Base-by-base conservation (phyloP, 2,888 invertebrate species). In the Macaria notata region DNA sequence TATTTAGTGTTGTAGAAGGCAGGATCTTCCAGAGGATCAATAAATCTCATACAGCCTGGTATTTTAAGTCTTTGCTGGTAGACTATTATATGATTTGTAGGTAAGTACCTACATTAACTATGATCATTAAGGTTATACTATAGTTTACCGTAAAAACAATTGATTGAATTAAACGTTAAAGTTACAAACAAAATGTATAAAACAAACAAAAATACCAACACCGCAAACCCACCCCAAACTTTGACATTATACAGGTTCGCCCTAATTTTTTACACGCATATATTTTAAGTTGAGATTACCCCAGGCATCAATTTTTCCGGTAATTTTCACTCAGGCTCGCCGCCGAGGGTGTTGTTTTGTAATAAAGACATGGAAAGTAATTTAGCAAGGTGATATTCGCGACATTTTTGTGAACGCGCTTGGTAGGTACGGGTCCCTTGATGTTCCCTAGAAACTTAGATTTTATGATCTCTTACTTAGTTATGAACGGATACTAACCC, bases 341-440 rank as follows among this genome's bases (percentile, higher is more conserved):
- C 57, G 47, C 45, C 61, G 49, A 53, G 67, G 65, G 75, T 56
- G 53, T 62, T 62, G 63, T 71, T 64, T 66, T 52, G 64, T 59
- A 48, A 41, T 36, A 51, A 56, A 59, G 56, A 49, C 59, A 54
- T 60, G 57, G 61, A 68, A 64, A 66, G 68, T 66, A 68, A 68
- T 68, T 50, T 63, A 59, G 56, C 38, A 61, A 62, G 64, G 59
- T 68, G 62, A 50, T 48, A 46, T 9, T 49, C 31, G 31, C 36
- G 49, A 59, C 54, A 57, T 68, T 64, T 61, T 50, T 42, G 38
- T 50, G 47, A n/a, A 8, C 44, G 44, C 44, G 39, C 43, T 59
- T 2, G 33, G 4, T 54, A 54, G 33, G 4, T 54, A 54, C 50
- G 9, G 3, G 9, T 51, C 59, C 54, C 59, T 41, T 36, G 50